Percentiles rank a stretch among this genome's conserved stretches.
phyloP scores from a whole-genome alignment of 2,113 vertebrate species.

The Catharus fuscescens region DNA sequence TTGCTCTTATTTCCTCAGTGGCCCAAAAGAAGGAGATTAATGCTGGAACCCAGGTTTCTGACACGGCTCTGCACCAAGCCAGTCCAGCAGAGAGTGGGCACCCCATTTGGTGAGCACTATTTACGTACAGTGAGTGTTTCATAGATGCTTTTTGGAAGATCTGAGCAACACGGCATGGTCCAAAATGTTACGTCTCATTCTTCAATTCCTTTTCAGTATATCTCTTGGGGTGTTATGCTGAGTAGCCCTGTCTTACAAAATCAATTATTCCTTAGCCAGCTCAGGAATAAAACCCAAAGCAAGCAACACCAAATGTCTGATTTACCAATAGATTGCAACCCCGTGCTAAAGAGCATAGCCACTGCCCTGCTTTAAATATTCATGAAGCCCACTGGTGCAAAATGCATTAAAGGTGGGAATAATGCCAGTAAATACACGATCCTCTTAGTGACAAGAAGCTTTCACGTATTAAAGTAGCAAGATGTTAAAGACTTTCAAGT shows the following conservation, averaged over 20 bases:
- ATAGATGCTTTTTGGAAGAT: conserved; percentile 11
- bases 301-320: conserved; percentile 65
- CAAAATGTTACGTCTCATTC: neutral
- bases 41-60: neutral
- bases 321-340: conserved; percentile 67
- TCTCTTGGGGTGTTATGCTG: conserved; percentile 40
- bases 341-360: conserved; percentile 43
- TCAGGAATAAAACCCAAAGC: conserved; percentile 62
- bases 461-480: conserved; percentile 69
- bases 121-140: neutral
- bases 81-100: conserved; percentile 36
- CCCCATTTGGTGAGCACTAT: conserved; percentile 28
- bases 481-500: conserved; percentile 72
- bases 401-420: conserved; percentile 77
- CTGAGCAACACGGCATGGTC: neutral
- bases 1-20: neutral
- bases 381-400: conserved; percentile 68
- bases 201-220: conserved; percentile 20
- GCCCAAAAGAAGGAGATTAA: neutral
- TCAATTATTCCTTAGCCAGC: conserved; percentile 65
- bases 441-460: conserved; percentile 67
- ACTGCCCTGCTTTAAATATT: conserved; percentile 76
- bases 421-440: conserved; percentile 61
- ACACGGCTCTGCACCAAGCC: neutral
- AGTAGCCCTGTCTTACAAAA: conserved; percentile 33